Percentiles rank a stretch among this genome's conserved stretches.
These are phyloP conservation scores for Platichthys stellatus DNA, from an alignment of 2,113 vertebrate genomes.

Conservation along the genomic window DNA sequence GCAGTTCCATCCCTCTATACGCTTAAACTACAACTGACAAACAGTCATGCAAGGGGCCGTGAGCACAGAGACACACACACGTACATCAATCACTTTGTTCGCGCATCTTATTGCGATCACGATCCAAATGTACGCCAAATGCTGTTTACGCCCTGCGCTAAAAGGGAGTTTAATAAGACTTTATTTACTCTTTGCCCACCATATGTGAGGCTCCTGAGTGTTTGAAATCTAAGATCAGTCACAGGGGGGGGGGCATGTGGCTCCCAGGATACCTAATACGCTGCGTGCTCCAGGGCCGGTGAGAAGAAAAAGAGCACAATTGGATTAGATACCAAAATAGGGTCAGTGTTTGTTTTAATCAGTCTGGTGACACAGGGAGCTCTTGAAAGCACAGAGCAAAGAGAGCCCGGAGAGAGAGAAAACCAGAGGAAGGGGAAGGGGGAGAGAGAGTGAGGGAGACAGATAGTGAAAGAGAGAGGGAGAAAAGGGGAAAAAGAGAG, in stretches of 20 bases:
- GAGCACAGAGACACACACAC: not conserved
- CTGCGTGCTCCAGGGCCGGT: conserved; percentile 79
- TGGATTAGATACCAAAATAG: conserved; percentile 94
- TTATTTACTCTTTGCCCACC: conserved; percentile 77
- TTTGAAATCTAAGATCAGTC: conserved; percentile 82
- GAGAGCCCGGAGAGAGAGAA: conserved; percentile 73
- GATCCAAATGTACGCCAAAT: conserved; percentile 20
- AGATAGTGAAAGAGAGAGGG: conserved; percentile 66
- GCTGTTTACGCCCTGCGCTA: conserved; percentile 43
- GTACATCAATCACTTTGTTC: not conserved
- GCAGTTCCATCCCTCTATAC: conserved; percentile 44
- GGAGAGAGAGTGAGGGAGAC: conserved; percentile 40
- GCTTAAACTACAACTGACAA: conserved; percentile 14
- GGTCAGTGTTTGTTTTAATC: conserved; percentile 93
- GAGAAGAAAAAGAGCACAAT: conserved; percentile 86
- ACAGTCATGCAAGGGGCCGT: not conserved
- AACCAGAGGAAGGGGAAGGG: conserved; percentile 41
- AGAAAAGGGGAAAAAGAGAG: conserved; percentile 54
- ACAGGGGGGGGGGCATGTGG: conserved; percentile 65
- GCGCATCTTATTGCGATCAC: not conserved
- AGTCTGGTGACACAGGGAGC: conserved; percentile 88
- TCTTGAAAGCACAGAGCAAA: conserved; percentile 82
- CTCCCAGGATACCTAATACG: conserved; percentile 85
- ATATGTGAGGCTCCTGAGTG: conserved; percentile 77
- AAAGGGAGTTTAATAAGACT: conserved; percentile 64